Evolutionary conservation across 2,113 vertebrate species (phyloP), one percentile per base, ranked within the genome.

Genomic region (Saccopteryx bilineata): DNA sequence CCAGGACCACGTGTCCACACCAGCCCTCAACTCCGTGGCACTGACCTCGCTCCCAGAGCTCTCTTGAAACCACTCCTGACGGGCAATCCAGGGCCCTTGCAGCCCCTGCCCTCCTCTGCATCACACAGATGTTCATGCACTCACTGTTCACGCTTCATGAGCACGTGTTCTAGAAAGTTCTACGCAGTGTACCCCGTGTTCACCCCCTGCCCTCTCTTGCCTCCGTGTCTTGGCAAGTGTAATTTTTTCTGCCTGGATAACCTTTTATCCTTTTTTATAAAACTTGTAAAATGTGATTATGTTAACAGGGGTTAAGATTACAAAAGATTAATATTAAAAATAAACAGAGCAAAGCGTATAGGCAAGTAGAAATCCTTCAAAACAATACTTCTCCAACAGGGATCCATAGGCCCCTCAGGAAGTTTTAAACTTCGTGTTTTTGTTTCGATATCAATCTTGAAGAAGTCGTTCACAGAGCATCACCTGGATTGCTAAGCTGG

Each of bases 261-360:
- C 2, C 5, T 56, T 61, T 68, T 21, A 13, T 56, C 15, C 10
- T 18, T 78, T 66, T 33, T 63, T 72, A 60, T 8, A 28, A 39
- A 84, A 23, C 60, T 92, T 71, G 65, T 75, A 94, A 54, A 65
- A 90, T 48, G 48, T 78, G 61, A 91, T 46, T 72, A 14, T 48
- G 58, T 69, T 72, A 88, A 28, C 60, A 5, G 63, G 71, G 61
- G 54, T 90, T 72, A 54, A 50, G 72, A 94, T 63, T 28, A 72
- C 46, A 78, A 58, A 95, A 12, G 61, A 94, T 65, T 78, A 60
- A 28, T 86, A 89, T 83, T 60, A n/a, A 83, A 96, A 92, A 84
- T 92, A 90, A 96, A 95, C 31, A 81, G 23, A 87, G 63, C 23
- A 74, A 85, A 92, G 26, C 88, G 82, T 7, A 28, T 5, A n/a